These are phyloP conservation scores for Catamblyrhynchus diadema DNA, from an alignment of 2,797 vertebrate genomes.

Conservation along the genomic window DNA sequence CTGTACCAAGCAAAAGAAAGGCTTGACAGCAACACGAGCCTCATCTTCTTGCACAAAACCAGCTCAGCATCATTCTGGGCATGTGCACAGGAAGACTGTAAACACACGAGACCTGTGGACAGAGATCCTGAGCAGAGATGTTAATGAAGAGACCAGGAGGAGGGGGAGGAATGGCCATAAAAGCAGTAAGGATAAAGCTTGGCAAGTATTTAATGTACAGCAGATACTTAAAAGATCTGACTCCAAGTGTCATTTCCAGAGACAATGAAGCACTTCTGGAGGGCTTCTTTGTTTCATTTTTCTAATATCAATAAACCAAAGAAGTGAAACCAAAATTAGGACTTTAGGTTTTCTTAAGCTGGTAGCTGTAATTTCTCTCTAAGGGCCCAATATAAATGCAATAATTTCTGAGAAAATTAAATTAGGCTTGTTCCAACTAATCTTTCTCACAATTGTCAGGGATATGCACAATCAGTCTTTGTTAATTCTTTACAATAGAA, in stretches of 20 bases:
- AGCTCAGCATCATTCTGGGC: accelerated
- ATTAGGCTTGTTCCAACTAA: neutral
- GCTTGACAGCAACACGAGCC: accelerated
- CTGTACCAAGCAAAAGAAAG: neutral
- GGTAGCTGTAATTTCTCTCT: neutral
- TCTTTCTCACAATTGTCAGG: neutral
- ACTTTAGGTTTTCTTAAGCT: neutral
- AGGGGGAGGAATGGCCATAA: neutral
- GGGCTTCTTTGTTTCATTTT: neutral
- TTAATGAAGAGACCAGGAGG: neutral
- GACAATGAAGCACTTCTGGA: neutral
- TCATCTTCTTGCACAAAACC: neutral
- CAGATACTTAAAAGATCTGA: neutral
- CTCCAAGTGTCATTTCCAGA: neutral
- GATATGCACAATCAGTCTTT: neutral
- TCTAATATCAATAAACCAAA: neutral
- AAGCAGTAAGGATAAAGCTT: neutral
- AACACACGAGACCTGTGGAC: too few species aligned
- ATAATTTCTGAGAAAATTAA: neutral
- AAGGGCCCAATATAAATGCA: neutral
- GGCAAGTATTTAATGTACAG: neutral
- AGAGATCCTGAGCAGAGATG: neutral
- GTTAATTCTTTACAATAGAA: neutral
- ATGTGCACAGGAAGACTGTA: neutral
- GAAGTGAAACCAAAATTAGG: neutral